Evolutionary conservation across 2,888 invertebrate genomes (phyloP).

Genomic region (Cephonodes hylas): DNA sequence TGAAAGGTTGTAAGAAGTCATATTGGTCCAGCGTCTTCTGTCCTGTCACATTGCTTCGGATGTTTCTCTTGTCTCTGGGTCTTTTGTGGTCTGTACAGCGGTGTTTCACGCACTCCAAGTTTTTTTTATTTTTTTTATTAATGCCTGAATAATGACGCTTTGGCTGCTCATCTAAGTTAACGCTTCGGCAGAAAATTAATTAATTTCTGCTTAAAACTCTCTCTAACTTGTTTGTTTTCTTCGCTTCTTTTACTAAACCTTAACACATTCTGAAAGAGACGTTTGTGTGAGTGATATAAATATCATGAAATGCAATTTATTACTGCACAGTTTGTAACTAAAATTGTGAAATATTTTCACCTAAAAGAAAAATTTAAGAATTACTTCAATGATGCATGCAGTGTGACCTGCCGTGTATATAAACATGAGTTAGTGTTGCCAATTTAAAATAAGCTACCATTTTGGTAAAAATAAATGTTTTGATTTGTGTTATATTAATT

Average conservation of each 20-base stretch:
- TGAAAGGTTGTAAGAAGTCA: conserved; percentile 54
- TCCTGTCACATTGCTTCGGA: conserved; percentile 32
- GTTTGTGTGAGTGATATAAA: conserved; percentile 63
- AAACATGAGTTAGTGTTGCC: conserved; percentile 11
- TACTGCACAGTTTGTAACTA: conserved; percentile 56
- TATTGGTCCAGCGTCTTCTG: conserved; percentile 63
- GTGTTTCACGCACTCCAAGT: background rate
- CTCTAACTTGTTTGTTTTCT: background rate
- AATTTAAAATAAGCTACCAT: background rate
- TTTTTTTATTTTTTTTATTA: background rate
- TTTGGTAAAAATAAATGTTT: background rate
- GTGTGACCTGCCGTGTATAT: conserved; percentile 6
- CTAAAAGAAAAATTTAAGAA: conserved; percentile 10
- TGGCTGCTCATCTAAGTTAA: background rate
- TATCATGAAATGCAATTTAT: conserved; percentile 51
- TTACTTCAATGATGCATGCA: background rate
- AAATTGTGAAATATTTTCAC: conserved; percentile 25
- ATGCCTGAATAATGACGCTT: background rate
- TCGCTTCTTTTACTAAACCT: background rate
- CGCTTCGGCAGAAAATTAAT: background rate
- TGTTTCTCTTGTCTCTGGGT: conserved; percentile 47
- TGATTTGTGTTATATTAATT: background rate
- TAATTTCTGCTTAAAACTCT: background rate
- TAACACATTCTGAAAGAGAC: conserved; percentile 6
- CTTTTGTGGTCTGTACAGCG: conserved; percentile 46